Conservation (phyloP, 2,888 invertebrate species). For the Dendrolimus pini region DNA sequence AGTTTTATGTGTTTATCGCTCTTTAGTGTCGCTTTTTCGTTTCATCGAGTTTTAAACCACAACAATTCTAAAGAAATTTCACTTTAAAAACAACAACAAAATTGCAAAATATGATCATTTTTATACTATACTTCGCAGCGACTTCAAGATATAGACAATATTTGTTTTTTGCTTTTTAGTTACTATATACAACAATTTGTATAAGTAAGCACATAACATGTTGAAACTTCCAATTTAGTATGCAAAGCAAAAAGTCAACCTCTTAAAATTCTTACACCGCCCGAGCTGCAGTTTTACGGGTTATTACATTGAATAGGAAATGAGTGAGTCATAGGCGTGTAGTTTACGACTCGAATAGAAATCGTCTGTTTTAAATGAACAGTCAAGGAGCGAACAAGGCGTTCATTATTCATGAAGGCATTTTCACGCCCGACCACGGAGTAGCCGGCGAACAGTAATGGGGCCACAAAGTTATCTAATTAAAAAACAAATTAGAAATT, state of each 20-base stretch:
- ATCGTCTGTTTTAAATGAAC: slow-evolving; percentile 72
- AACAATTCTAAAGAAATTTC: no score
- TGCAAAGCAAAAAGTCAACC: slow-evolving; percentile 43
- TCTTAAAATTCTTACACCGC: slow-evolving; percentile 60
- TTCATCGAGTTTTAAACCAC: no score
- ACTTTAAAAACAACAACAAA: no score
- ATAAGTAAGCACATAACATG: slow-evolving; percentile 21
- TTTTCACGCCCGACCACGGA: slow-evolving; percentile 51
- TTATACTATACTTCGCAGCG: no score
- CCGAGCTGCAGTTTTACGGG: slow-evolving; percentile 65
- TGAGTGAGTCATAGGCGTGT: slow-evolving; percentile 71
- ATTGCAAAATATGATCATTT: no score
- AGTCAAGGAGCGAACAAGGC: slow-evolving; percentile 68
- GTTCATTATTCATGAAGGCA: slow-evolving; percentile 70
- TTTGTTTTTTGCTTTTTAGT: no score
- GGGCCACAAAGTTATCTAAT: not conserved
- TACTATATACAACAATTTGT: not conserved
- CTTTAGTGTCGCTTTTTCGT: no score
- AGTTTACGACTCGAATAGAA: slow-evolving; percentile 72
- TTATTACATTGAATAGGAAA: slow-evolving; percentile 70
- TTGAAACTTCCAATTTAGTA: slow-evolving; percentile 26
- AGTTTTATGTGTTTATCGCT: no score
- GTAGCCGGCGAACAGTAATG: slow-evolving; percentile 12
- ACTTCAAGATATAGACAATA: no score
- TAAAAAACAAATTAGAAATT: no score